A percentile compares a stretch with the other conserved stretches of the same genome.
Conservation (phyloP, 2,888 invertebrate species). For the Maniola hyperantus region DNA sequence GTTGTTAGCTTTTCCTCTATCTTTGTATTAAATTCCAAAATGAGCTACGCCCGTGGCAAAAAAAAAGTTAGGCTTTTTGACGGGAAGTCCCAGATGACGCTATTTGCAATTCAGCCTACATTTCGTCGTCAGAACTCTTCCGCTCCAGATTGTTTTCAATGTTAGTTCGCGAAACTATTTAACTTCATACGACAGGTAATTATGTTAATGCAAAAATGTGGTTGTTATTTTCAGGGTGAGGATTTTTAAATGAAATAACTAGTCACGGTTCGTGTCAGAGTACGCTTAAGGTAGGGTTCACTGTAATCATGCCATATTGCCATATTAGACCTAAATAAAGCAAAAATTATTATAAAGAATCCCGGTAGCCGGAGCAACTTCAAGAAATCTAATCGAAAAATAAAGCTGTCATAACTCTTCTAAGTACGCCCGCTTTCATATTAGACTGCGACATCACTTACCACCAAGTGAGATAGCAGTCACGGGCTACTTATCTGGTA, state of each 20-base stretch:
- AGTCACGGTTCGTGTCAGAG: not conserved
- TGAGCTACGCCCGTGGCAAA: not conserved
- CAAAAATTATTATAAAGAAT: no score
- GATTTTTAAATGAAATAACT: not conserved
- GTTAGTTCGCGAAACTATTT: constrained; percentile 10
- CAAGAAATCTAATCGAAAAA: no score
- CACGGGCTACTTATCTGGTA: no score
- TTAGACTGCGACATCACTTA: no score
- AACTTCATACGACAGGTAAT: constrained; percentile 11
- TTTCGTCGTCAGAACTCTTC: constrained; percentile 15
- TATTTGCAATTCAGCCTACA: constrained; percentile 19
- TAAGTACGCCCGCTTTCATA: no score
- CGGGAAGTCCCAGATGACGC: constrained; percentile 19
- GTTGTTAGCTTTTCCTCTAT: no score
- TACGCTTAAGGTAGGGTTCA: not conserved
- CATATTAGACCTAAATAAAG: no score
- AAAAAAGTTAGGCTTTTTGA: constrained; percentile 15
- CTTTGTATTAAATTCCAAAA: not conserved
- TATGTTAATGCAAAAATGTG: constrained; percentile 10
- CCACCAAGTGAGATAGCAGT: no score
- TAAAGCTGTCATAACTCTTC: no score
- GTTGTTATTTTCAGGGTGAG: not conserved
- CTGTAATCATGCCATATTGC: no score
- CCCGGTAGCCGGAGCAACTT: no score
- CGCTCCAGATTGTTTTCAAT: constrained; percentile 20